Conservation (phyloP, 2,113 vertebrate species). For the Podarcis cretensis region DNA sequence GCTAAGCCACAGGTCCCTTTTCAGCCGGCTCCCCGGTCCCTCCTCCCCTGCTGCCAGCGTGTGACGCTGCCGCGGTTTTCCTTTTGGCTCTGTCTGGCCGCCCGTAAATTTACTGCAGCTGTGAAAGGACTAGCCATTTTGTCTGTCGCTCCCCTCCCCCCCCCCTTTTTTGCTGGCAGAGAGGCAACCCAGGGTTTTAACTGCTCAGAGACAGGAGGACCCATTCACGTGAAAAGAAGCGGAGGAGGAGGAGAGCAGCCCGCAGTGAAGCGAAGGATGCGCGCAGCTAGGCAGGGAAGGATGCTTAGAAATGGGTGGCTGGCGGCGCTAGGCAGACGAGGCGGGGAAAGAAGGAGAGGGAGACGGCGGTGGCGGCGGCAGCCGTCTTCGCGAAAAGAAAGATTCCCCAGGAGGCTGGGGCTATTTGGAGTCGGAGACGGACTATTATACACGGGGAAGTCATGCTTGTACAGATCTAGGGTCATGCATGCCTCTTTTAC, state of each 20-base stretch:
- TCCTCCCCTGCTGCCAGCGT: slow-evolving; percentile 22
- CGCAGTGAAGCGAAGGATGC: neutral
- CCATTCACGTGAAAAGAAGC: neutral
- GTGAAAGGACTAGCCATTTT: slow-evolving; percentile 60
- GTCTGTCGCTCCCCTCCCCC: neutral
- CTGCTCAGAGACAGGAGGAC: slow-evolving; percentile 39
- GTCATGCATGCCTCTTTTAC: neutral
- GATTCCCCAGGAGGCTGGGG: neutral
- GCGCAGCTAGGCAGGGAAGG: neutral
- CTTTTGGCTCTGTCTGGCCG: slow-evolving; percentile 21
- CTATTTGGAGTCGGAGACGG: too few relatives aligned
- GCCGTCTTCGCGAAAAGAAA: neutral
- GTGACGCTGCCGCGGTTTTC: slow-evolving; percentile 39
- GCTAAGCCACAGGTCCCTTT: slow-evolving; percentile 62
- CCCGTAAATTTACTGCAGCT: slow-evolving; percentile 39
- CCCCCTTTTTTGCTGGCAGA: slow-evolving; percentile 30
- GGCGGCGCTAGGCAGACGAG: neutral
- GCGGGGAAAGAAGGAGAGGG: too few relatives aligned
- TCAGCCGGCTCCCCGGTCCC: too few relatives aligned
- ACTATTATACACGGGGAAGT: neutral
- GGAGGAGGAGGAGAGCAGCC: neutral
- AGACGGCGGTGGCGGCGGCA: neutral
- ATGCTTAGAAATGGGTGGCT: neutral
- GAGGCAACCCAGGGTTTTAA: slow-evolving; percentile 15
- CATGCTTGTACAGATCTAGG: too few relatives aligned